A percentile compares a stretch with the other conserved stretches of the same genome.
Conservation (phyloP, 1,140 invertebrate genomes). For the Archegozetes longisetosus region DNA sequence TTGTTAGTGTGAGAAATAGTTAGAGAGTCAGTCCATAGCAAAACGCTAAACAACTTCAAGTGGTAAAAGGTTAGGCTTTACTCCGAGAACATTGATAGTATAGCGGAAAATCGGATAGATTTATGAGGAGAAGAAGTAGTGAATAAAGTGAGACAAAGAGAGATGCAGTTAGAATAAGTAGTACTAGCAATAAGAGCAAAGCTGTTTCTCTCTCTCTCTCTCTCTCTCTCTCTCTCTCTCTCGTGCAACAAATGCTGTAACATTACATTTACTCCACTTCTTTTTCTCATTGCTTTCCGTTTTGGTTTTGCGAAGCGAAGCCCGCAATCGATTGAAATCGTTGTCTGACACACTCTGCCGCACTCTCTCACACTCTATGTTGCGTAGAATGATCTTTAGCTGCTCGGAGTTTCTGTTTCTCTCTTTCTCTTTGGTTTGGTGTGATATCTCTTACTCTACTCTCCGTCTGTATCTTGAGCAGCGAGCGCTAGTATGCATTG, state of each 20-base stretch:
- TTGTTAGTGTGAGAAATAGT: no score
- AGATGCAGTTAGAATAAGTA: background rate
- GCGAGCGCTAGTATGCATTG: background rate
- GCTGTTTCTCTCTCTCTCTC: no score
- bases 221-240: no score
- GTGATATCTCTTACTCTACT: no score
- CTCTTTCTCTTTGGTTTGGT: background rate
- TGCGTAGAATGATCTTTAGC: background rate
- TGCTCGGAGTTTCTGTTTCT: background rate
- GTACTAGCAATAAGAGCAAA: no score
- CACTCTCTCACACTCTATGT: no score
- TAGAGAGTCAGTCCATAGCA: no score
- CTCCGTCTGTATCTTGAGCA: background rate
- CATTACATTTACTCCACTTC: background rate
- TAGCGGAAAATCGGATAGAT: background rate
- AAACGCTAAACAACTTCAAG: no score
- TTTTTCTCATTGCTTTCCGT: background rate
- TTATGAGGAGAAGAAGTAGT: background rate
- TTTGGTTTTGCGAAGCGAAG: no score
- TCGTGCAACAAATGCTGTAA: background rate
- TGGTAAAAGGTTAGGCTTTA: no score
- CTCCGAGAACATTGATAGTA: background rate
- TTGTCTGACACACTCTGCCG: no score
- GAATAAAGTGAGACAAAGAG: background rate
- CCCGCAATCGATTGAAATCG: background rate